Conservation (phyloP, 2,113 vertebrate species). For the Menura novaehollandiae region DNA sequence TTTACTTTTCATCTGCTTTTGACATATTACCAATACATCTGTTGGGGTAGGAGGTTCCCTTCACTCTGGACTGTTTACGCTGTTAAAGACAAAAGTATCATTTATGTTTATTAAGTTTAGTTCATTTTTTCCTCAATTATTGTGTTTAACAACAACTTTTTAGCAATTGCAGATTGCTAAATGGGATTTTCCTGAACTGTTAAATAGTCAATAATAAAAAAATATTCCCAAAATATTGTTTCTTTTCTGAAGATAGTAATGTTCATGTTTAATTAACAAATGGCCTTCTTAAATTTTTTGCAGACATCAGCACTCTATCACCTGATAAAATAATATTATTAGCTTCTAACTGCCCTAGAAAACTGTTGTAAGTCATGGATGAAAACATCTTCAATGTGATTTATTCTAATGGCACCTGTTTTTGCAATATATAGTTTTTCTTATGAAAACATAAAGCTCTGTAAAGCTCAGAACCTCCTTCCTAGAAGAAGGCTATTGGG, state of each 20-base stretch:
- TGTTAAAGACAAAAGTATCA: not conserved
- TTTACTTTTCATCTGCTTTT: constrained; percentile 33
- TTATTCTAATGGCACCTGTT: not conserved
- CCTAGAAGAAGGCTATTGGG: not conserved
- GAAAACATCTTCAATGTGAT: not conserved
- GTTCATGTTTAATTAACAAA: constrained; percentile 24
- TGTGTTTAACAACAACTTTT: not conserved
- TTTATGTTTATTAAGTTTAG: not conserved
- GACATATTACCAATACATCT: not conserved
- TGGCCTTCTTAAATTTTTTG: constrained; percentile 34
- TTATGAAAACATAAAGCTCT: not conserved
- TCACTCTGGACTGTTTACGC: not conserved
- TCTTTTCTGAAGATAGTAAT: not conserved
- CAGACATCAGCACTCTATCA: not conserved
- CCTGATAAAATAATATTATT: constrained; percentile 33
- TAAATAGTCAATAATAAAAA: constrained; percentile 5
- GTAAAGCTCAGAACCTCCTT: not conserved
- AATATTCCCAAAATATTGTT: not conserved
- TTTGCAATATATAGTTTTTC: not conserved
- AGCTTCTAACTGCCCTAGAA: not conserved
- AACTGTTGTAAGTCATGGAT: not conserved
- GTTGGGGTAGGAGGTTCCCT: not conserved
- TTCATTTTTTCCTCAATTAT: not conserved
- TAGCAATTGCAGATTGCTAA: not conserved
- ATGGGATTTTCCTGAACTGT: not conserved